Percentiles rank a stretch among this genome's conserved stretches.
Conservation (phyloP, 2,888 invertebrate species). For the Iselma pallidipennis region DNA sequence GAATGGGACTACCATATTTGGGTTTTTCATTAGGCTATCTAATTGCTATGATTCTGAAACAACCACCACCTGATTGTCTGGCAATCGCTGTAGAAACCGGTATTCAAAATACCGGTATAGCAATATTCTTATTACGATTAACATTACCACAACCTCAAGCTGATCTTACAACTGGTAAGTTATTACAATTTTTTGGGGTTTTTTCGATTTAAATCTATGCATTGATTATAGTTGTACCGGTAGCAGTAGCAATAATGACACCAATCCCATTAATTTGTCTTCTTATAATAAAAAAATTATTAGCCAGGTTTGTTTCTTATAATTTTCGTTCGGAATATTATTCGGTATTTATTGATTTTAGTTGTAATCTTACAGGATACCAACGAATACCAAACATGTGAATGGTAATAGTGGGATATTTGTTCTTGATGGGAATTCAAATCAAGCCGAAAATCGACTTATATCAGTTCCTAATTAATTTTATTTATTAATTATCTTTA, state of each 20-base stretch:
- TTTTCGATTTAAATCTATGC: too few relatives aligned
- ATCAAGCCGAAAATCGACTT: conserved; percentile 5
- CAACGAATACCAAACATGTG: conserved; percentile 16
- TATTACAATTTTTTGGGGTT: conserved; percentile 1
- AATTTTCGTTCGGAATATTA: conserved; percentile 13
- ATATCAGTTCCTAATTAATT: not conserved
- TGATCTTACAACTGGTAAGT: conserved; percentile 80
- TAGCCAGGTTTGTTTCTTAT: conserved; percentile 55
- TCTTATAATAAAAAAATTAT: conserved; percentile 60
- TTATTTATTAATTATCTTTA: too few relatives aligned
- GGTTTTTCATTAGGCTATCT: conserved; percentile 75
- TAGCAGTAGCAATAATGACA: conserved; percentile 91
- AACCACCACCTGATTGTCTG: conserved; percentile 69
- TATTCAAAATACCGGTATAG: conserved; percentile 90
- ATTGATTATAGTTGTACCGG: conserved; percentile 81
- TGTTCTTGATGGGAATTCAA: conserved; percentile 2
- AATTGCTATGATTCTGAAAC: conserved; percentile 64
- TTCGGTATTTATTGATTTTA: conserved; percentile 11
- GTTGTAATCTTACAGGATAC: conserved; percentile 22
- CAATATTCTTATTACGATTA: conserved; percentile 84
- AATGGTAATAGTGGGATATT: conserved; percentile 6
- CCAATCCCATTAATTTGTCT: conserved; percentile 73
- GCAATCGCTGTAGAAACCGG: conserved; percentile 93
- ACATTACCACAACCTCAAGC: conserved; percentile 83
- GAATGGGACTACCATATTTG: conserved; percentile 79